Percentiles rank a stretch among this genome's conserved stretches.
These are phyloP conservation scores for Heliconius cydno DNA, from an alignment of 2,888 invertebrate species.

Conservation along the genomic window DNA sequence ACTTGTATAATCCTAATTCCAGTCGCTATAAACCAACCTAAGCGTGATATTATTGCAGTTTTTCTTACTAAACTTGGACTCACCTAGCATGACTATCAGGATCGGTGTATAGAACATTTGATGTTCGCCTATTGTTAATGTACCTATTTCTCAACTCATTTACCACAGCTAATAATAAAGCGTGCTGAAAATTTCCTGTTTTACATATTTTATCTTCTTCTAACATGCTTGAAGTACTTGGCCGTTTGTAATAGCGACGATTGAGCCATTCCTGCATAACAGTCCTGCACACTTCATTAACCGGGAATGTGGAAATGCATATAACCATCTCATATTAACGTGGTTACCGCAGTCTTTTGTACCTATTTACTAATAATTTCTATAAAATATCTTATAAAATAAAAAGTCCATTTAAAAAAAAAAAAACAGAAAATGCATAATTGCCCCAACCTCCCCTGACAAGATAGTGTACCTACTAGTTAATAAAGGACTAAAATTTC, in stretches of 20 bases:
- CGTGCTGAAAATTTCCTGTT: slow-evolving; percentile 28
- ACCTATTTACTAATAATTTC: not conserved
- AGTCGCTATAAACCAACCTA: not conserved
- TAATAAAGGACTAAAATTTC: not conserved
- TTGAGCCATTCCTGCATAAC: slow-evolving; percentile 41
- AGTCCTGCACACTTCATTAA: slow-evolving; percentile 68
- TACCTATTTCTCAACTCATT: slow-evolving; percentile 54
- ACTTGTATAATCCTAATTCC: not conserved
- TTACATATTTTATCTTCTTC: slow-evolving; percentile 19
- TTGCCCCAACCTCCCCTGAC: too few relatives aligned
- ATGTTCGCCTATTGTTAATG: slow-evolving; percentile 51
- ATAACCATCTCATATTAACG: slow-evolving; percentile 36
- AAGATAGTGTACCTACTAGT: not conserved
- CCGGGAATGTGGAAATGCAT: slow-evolving; percentile 68
- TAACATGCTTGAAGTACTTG: slow-evolving; percentile 20
- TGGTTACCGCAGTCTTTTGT: not conserved
- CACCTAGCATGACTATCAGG: slow-evolving; percentile 65
- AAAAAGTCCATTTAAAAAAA: not conserved
- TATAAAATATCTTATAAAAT: not conserved
- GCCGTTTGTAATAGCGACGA: slow-evolving; percentile 18
- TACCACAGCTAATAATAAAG: slow-evolving; percentile 44
- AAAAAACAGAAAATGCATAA: not conserved
- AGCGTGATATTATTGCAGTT: slow-evolving; percentile 24
- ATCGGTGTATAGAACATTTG: slow-evolving; percentile 59
- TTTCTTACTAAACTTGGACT: slow-evolving; percentile 45